A percentile compares a stretch with the other conserved stretches of the same genome.
Evolutionary conservation across 2,888 invertebrate genomes (phyloP).

Genomic region (Hyposoter didymator): DNA sequence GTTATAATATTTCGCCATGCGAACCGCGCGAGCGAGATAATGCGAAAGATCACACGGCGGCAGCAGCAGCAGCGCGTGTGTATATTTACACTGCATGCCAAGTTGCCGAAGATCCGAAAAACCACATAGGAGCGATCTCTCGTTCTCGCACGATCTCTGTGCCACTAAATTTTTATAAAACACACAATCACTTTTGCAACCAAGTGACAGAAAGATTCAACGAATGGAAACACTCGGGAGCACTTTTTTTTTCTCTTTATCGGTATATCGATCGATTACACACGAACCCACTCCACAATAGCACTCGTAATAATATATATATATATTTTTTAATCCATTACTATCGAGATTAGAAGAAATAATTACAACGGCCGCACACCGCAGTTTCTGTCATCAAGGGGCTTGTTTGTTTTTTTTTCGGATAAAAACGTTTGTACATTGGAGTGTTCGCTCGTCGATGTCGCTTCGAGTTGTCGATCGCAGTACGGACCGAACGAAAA

Average conservation of each 20-base stretch:
- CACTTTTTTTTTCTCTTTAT: slow-evolving; percentile 29
- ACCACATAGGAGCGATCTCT: background rate
- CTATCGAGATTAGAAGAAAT: background rate
- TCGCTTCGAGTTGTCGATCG: slow-evolving; percentile 2
- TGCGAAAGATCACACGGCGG: slow-evolving; percentile 6
- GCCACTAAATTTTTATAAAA: background rate
- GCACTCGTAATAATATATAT: slow-evolving; percentile 5
- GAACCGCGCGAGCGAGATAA: background rate
- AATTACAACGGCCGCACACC: slow-evolving; percentile 6
- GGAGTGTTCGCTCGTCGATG: slow-evolving; percentile 12
- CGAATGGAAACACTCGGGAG: slow-evolving; percentile 29
- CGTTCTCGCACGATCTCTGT: background rate
- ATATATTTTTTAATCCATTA: background rate
- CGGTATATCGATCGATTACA: slow-evolving; percentile 14
- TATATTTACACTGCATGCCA: slow-evolving; percentile 24
- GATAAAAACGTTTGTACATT: background rate
- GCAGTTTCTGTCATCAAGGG: slow-evolving; percentile 2
- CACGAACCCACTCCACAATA: slow-evolving; percentile 42
- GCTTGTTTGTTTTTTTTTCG: background rate
- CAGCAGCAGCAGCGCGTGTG: slow-evolving; percentile 3
- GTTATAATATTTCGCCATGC: slow-evolving; percentile 24
- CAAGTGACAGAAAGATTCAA: slow-evolving; percentile 26
- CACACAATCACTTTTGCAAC: background rate
- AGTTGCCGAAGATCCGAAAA: slow-evolving; percentile 1
- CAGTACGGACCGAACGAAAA: background rate